Conservation (phyloP, 1,140 invertebrate species). For the Amphibalanus amphitrite region DNA sequence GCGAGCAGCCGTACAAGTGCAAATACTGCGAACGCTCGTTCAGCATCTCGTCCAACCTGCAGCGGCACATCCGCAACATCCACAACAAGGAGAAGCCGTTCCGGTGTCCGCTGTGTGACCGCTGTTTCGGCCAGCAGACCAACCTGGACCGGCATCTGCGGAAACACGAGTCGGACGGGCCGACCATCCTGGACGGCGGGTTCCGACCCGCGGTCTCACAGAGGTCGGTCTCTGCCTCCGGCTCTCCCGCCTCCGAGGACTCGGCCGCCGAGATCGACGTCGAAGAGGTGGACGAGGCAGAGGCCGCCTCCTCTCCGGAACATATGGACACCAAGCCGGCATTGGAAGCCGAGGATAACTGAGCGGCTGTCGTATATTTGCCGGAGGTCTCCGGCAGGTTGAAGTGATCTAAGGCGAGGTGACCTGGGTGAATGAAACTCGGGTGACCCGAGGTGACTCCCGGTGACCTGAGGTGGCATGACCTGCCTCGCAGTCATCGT, state of each 20-base stretch:
- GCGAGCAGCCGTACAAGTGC: conserved; percentile 93
- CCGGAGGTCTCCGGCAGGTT: no score
- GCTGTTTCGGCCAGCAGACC: conserved; percentile 73
- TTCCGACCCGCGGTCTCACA: background rate
- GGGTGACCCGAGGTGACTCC: background rate
- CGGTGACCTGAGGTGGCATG: background rate
- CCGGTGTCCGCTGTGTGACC: conserved; percentile 56
- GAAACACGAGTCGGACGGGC: conserved; percentile 59
- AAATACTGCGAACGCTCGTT: conserved; percentile 95
- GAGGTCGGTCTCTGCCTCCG: background rate
- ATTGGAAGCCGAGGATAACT: background rate
- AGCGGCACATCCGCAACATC: conserved; percentile 95
- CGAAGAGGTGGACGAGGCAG: background rate
- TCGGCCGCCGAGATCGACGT: conserved; percentile 2
- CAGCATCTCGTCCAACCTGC: conserved; percentile 93
- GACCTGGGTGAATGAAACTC: background rate
- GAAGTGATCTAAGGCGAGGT: background rate
- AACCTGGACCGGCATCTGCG: conserved; percentile 90
- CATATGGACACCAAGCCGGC: background rate
- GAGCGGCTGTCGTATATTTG: background rate
- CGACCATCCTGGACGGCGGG: conserved; percentile 25
- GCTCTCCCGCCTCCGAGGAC: background rate
- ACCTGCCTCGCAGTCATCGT: no score
- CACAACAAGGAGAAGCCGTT: conserved; percentile 63
- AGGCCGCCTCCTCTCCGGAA: background rate